Percentiles rank a stretch among this genome's conserved stretches.
phyloP scores from a whole-genome alignment of 2,113 vertebrate genomes.

The Ptilorrhoa leucosticta region DNA sequence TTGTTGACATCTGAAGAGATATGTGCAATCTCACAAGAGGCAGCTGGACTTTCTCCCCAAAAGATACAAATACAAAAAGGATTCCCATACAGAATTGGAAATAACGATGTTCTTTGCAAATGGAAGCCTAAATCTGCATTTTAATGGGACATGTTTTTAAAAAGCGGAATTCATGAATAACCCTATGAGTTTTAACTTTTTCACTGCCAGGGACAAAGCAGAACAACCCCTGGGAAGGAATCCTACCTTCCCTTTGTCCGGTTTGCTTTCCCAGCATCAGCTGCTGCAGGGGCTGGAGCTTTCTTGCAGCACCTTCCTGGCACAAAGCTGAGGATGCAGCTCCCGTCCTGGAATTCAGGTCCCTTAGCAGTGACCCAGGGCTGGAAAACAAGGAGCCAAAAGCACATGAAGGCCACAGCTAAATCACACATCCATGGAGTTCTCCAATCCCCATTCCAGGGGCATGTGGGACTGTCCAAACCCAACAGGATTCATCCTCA shows the following conservation, averaged over 20 bases:
- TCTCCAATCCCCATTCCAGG: accelerated
- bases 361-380: neutral
- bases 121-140: constrained; percentile 72
- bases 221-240: neutral
- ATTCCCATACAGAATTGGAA: constrained; percentile 78
- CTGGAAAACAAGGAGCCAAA: neutral
- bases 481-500: neutral
- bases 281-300: neutral
- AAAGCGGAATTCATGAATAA: constrained; percentile 56
- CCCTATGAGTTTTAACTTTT: constrained; percentile 64
- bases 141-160: constrained; percentile 69
- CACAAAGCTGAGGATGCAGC: neutral
- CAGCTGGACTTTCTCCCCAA: constrained; percentile 74
- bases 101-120: constrained; percentile 75
- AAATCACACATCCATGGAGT: accelerated
- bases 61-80: constrained; percentile 74
- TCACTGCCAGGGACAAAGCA: constrained; percentile 39
- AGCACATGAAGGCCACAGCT: neutral
- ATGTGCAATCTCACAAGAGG: constrained; percentile 71
- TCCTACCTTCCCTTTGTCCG: constrained; percentile 1
- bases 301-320: neutral
- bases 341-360: accelerated
- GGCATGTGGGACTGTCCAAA: accelerated
- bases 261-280: neutral
- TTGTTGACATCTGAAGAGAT: constrained; percentile 79